Conservation (phyloP, 2,888 invertebrate genomes). For the Conchocele bisecta region DNA sequence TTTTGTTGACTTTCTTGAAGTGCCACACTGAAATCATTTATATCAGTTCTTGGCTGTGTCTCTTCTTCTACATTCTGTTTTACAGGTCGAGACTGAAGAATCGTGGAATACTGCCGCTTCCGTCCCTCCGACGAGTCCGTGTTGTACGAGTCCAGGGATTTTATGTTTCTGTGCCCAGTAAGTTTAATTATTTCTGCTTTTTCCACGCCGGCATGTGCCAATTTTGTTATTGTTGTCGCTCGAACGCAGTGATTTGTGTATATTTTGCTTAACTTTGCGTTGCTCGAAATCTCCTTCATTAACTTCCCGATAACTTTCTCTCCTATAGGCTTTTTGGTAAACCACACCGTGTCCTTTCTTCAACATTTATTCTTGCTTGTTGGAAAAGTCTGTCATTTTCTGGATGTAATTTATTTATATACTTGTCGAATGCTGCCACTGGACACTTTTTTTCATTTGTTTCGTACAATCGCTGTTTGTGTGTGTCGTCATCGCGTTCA, state of each 20-base stretch:
- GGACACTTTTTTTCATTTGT: slow-evolving; percentile 9
- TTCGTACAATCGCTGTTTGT: slow-evolving; percentile 27
- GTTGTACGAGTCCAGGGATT: slow-evolving; percentile 9
- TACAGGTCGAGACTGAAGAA: no score
- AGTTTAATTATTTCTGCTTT: slow-evolving; percentile 28
- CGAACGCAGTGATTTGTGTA: slow-evolving; percentile 38
- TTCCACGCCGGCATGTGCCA: slow-evolving; percentile 25
- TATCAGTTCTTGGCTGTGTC: no score
- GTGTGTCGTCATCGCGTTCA: slow-evolving; percentile 4
- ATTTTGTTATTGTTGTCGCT: slow-evolving; percentile 27
- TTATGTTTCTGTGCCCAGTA: slow-evolving; percentile 22
- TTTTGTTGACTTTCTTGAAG: no score
- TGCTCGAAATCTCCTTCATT: slow-evolving; percentile 26
- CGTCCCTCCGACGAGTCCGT: slow-evolving; percentile 20
- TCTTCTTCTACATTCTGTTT: no score
- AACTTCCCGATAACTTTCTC: slow-evolving; percentile 7
- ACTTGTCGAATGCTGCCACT: slow-evolving; percentile 3
- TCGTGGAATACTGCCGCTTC: slow-evolving; percentile 19
- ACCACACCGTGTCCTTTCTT: slow-evolving; percentile 2
- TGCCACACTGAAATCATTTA: no score
- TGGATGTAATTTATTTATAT: slow-evolving; percentile 24
- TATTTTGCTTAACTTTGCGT: not conserved
- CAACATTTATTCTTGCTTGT: not conserved
- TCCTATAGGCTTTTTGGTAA: slow-evolving; percentile 10
- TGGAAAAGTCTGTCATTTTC: slow-evolving; percentile 11